Percentiles rank a stretch among this genome's conserved stretches.
phyloP scores from a whole-genome alignment of 2,113 vertebrate genomes.

The Cisticola juncidis region DNA sequence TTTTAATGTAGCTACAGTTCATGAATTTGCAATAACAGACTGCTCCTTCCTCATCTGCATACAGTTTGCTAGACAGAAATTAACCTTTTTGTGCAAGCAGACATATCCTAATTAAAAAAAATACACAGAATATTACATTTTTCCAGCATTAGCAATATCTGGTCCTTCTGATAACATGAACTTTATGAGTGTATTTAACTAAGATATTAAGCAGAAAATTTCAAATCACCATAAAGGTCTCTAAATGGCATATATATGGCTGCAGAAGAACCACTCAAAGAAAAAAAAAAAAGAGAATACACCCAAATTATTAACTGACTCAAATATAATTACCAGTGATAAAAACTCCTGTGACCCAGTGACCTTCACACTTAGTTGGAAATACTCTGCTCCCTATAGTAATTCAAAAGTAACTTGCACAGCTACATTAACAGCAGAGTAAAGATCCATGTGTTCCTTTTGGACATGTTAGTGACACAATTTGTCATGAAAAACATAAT shows the following conservation, averaged over 20 bases:
- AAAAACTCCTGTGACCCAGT: neutral
- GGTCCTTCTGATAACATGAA: neutral
- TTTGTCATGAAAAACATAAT: neutral
- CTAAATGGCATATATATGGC: neutral
- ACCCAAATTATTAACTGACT: neutral
- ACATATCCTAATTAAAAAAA: neutral
- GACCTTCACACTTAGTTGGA: neutral
- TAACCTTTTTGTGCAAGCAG: conserved; percentile 27
- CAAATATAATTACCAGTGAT: neutral
- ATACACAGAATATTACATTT: neutral
- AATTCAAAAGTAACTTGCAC: neutral
- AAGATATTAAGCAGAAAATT: conserved; percentile 10
- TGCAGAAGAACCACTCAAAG: neutral
- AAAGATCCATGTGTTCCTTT: neutral
- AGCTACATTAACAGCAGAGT: neutral
- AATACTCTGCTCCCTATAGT: neutral
- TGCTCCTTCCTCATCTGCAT: conserved; percentile 12
- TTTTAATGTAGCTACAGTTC: neutral
- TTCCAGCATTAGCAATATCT: neutral
- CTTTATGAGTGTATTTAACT: neutral
- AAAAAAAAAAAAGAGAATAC: neutral
- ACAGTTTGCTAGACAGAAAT: conserved; percentile 12
- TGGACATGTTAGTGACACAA: neutral
- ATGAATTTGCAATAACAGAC: conserved; percentile 15
- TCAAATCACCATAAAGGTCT: neutral